phyloP scores from a whole-genome alignment of 2,888 invertebrate genomes.

The Drosophila rubida region DNA sequence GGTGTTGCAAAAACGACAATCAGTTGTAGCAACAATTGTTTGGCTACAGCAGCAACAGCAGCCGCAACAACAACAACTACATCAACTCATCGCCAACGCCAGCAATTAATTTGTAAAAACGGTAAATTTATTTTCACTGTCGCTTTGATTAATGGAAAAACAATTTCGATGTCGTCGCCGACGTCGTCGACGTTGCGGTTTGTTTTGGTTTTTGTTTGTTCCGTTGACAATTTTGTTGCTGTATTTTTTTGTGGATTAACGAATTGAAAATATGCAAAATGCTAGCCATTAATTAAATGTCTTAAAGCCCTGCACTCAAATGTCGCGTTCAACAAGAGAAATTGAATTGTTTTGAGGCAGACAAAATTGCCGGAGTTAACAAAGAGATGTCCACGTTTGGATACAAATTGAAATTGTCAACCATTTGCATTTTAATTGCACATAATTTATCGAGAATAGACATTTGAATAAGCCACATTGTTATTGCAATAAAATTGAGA shows the following conservation, averaged over 20 bases:
- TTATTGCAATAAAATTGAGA: background rate
- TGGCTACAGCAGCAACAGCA: slow-evolving; percentile 43
- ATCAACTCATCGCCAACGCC: slow-evolving; percentile 34
- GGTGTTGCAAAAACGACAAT: slow-evolving; percentile 57
- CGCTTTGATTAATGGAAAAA: slow-evolving; percentile 74
- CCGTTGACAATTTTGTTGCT: slow-evolving; percentile 43
- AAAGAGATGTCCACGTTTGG: slow-evolving; percentile 8
- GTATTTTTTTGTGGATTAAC: slow-evolving; percentile 36
- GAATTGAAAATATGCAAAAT: slow-evolving; percentile 64
- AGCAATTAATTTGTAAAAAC: slow-evolving; percentile 58
- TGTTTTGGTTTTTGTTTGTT: slow-evolving; percentile 22
- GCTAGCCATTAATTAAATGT: slow-evolving; percentile 66
- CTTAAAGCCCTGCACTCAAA: slow-evolving; percentile 40
- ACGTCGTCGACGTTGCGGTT: slow-evolving; percentile 21
- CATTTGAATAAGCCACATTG: background rate
- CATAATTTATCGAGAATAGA: background rate
- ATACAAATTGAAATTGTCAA: slow-evolving; percentile 6
- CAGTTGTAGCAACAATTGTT: slow-evolving; percentile 68
- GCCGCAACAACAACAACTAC: slow-evolving; percentile 11
- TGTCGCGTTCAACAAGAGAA: slow-evolving; percentile 27
- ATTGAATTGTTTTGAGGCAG: slow-evolving; percentile 41
- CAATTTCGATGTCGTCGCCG: slow-evolving; percentile 50
- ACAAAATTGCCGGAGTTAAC: slow-evolving; percentile 6
- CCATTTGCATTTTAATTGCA: slow-evolving; percentile 12
- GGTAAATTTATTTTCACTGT: slow-evolving; percentile 63